Percentiles rank a stretch among this genome's conserved stretches.
Conservation (phyloP, 1,140 invertebrate genomes). For the Temnothorax nylanderi region DNA sequence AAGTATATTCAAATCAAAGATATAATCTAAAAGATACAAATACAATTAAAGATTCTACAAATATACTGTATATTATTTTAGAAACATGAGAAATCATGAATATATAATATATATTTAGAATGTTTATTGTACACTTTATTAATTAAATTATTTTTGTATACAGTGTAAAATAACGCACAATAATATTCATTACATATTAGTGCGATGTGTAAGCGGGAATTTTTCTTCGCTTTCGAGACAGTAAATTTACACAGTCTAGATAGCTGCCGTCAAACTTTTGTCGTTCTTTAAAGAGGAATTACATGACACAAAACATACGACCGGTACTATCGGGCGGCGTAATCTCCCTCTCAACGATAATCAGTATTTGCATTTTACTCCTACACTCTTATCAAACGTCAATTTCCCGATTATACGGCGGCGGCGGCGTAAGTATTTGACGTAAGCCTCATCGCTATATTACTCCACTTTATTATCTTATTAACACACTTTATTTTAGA, state of each 20-base stretch:
- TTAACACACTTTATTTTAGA: constrained; percentile 10
- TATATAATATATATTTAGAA: background rate
- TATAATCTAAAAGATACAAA: background rate
- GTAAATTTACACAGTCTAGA: background rate
- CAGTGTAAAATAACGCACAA: background rate
- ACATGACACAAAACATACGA: constrained; percentile 7
- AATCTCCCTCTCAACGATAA: constrained; percentile 43
- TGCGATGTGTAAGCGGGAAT: background rate
- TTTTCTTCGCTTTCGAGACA: background rate
- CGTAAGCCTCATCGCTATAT: background rate
- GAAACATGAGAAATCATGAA: background rate
- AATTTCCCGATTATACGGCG: constrained; percentile 28
- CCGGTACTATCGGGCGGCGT: background rate
- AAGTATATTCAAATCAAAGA: background rate
- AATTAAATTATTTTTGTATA: background rate
- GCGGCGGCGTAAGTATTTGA: background rate
- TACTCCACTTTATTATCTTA: constrained; percentile 35
- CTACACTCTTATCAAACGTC: constrained; percentile 30
- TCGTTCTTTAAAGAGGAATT: constrained; percentile 15
- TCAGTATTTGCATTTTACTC: constrained; percentile 50
- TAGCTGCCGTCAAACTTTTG: constrained; percentile 9
- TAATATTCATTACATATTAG: background rate
- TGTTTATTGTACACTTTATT: background rate
- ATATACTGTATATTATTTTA: background rate
- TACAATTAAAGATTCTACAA: background rate